Evolutionary conservation across 2,113 vertebrate species (phyloP), one percentile per base, ranked within the genome.

Genomic region (Sceloporus tristichus): DNA sequence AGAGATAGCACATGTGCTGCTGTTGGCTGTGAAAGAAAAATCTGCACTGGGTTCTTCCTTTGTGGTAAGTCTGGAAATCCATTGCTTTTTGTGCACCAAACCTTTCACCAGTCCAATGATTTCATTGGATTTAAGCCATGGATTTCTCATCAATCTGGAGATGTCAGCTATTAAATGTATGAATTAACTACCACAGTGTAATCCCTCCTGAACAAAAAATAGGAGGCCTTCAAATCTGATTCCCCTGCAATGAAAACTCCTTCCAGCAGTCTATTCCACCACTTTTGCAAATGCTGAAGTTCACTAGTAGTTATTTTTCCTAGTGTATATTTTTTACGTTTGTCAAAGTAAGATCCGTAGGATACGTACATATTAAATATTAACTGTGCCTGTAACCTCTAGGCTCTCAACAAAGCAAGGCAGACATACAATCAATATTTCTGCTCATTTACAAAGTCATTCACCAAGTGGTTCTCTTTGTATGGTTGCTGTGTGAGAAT

Each of bases 351-450:
- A 74, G 25, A 34, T 85, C 14, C 27, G 34, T 62, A 87, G 23
- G 9, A 66, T 73, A 81, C 70, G 75, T 89, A 76, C 38, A 38
- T 85, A 83, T 88, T 81, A 89, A 82, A 29, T 85, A 83, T 87
- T 88, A 54, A 78, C 54, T 80, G 78, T 81, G 84, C 74, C 87
- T 93, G 85, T 34, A 78, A 42, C 29, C 7, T 18, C 4, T 66
- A 54, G n/a, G 13, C 42, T 84, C 42, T 85, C 29, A 88, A 25
- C 75, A 85, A 38, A 14, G 19, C 0, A 71, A 42, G 56, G 88
- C n/a, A 74, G 48, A 38, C 19, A 48, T 87, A 82, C 3, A 84
- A 70, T 84, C 79, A 85, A 70, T 77, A 83, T 59, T 23, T 76
- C 54, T 88, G 38, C 65, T 84, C 11, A 89, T 79, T 56, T 92